A percentile compares a stretch with the other conserved stretches of the same genome.
These are phyloP conservation scores for Phenacoccus solenopsis DNA, from an alignment of 1,140 invertebrate species.

Conservation along the genomic window DNA sequence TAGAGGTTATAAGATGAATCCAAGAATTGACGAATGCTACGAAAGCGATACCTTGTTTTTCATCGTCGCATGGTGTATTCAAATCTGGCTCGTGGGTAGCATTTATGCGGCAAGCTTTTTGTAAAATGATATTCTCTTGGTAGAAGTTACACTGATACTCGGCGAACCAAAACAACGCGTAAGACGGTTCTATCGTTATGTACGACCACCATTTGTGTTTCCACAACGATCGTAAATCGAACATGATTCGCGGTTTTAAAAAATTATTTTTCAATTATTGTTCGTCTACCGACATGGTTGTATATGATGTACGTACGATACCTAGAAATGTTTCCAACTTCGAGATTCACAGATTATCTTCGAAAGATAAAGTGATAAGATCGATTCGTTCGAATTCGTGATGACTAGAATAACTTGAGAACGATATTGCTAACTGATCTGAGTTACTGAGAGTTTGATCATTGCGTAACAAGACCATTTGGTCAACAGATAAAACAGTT, in stretches of 20 bases:
- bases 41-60: background rate
- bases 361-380: too few relatives aligned
- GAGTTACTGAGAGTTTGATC: too few relatives aligned
- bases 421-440: too few relatives aligned
- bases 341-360: too few relatives aligned
- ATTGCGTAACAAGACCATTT: too few relatives aligned
- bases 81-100: background rate
- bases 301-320: too few relatives aligned
- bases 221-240: background rate
- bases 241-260: background rate
- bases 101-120: background rate
- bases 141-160: background rate
- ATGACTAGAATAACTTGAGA: too few relatives aligned
- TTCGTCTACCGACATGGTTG: too few relatives aligned
- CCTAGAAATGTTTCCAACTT: too few relatives aligned
- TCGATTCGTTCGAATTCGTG: too few relatives aligned
- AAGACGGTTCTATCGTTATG: background rate
- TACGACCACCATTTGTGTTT: background rate
- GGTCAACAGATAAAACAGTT: too few relatives aligned
- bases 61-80: background rate
- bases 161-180: background rate
- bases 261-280: too few relatives aligned
- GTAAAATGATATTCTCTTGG: background rate
- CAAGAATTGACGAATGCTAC: background rate
- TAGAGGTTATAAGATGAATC: background rate